phyloP scores from a whole-genome alignment of 2,888 invertebrate genomes.

The Stenurella melanura region DNA sequence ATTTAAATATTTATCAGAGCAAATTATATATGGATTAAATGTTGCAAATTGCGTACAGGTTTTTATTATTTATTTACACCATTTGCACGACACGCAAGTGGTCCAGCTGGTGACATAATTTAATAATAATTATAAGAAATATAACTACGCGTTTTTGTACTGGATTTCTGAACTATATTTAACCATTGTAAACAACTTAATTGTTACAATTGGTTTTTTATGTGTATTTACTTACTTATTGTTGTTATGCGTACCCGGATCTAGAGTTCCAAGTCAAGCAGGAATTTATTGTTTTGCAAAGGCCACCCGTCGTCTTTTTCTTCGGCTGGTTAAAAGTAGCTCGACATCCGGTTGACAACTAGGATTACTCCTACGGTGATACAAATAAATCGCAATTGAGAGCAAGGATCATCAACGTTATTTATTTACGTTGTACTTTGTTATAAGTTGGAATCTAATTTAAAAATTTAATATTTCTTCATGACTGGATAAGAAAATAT shows the following conservation, averaged over 20 bases:
- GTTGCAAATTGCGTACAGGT: background rate
- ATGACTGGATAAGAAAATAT: no score
- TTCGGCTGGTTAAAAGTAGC: conserved; percentile 6
- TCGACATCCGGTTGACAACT: conserved; percentile 12
- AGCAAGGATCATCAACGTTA: background rate
- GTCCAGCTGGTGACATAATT: background rate
- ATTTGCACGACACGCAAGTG: background rate
- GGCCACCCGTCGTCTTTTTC: conserved; percentile 5
- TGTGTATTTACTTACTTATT: conserved; percentile 5
- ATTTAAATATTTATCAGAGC: background rate
- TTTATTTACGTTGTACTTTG: background rate
- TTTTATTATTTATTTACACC: no score
- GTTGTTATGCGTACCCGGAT: conserved; percentile 18
- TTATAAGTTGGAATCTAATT: no score
- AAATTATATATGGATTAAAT: background rate
- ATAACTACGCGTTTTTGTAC: background rate
- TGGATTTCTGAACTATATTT: conserved; percentile 23
- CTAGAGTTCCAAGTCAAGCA: background rate
- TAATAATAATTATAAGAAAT: background rate
- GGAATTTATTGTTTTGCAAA: background rate
- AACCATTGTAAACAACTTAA: conserved; percentile 34
- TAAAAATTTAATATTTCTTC: no score
- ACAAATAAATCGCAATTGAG: background rate
- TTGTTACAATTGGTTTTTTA: conserved; percentile 36
- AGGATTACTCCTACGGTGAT: background rate